phyloP scores from a whole-genome alignment of 2,888 invertebrate genomes.

The Eupithecia subumbrata region DNA sequence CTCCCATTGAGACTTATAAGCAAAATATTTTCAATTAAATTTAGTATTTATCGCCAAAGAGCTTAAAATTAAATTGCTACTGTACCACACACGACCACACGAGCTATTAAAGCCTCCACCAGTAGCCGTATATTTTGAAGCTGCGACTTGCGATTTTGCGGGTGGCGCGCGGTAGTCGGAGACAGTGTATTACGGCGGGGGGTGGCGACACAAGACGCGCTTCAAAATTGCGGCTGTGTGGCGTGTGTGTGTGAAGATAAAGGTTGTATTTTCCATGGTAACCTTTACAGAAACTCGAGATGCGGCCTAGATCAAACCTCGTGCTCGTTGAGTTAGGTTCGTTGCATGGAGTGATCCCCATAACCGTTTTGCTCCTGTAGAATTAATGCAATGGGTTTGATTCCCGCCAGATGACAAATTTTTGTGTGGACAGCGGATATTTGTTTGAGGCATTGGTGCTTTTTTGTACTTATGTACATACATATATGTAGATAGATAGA shows the following conservation, averaged over 20 bases:
- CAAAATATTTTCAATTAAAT: too few species aligned
- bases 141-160: too few species aligned
- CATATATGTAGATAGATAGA: too few species aligned
- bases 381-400: constrained; percentile 15
- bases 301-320: constrained; percentile 62
- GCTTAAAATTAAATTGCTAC: not conserved
- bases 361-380: constrained; percentile 22
- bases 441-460: not conserved
- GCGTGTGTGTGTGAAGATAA: too few species aligned
- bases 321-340: constrained; percentile 79
- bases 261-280: constrained; percentile 4
- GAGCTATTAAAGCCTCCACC: too few species aligned
- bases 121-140: too few species aligned
- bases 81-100: too few species aligned
- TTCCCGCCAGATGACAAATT: not conserved
- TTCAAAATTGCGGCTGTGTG: too few species aligned
- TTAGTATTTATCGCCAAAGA: not conserved
- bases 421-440: not conserved
- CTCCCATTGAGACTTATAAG: too few species aligned
- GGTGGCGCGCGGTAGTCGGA: too few species aligned
- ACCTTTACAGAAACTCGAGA: constrained; percentile 65
- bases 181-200: too few species aligned
- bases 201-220: too few species aligned
- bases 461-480: not conserved
- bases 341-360: constrained; percentile 67